Percentiles rank a stretch among this genome's conserved stretches.
These are phyloP conservation scores for Hipposideros larvatus DNA, from an alignment of 2,797 vertebrate species.

Conservation along the genomic window DNA sequence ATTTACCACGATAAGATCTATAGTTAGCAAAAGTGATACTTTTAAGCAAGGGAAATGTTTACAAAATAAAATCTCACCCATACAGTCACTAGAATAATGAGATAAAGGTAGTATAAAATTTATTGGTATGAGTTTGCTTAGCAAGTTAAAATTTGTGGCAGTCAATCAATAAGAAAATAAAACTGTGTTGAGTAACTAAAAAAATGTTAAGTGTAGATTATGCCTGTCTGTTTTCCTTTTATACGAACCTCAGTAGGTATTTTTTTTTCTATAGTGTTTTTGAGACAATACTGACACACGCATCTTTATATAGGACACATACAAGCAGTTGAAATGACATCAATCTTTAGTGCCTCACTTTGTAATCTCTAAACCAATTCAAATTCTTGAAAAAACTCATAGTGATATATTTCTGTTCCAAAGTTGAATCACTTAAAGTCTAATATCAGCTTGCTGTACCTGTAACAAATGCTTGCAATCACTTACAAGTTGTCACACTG, in stretches of 20 bases:
- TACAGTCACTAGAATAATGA: background rate
- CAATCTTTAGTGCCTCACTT: background rate
- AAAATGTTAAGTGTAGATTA: background rate
- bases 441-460: background rate
- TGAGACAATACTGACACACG: background rate
- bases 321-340: background rate
- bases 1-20: background rate
- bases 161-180: conserved; percentile 1
- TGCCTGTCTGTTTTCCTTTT: background rate
- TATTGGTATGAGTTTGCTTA: background rate
- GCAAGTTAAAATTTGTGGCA: background rate
- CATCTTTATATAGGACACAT: background rate
- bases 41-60: background rate
- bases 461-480: background rate
- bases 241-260: background rate
- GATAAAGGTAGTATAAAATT: background rate
- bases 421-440: background rate
- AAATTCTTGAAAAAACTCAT: background rate
- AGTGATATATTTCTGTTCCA: background rate
- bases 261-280: background rate
- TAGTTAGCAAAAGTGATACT: background rate
- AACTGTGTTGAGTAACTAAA: background rate
- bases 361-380: background rate
- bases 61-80: background rate
- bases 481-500: background rate